These are phyloP conservation scores for Tiphia femorata DNA, from an alignment of 2,888 invertebrate genomes.

Conservation along the genomic window DNA sequence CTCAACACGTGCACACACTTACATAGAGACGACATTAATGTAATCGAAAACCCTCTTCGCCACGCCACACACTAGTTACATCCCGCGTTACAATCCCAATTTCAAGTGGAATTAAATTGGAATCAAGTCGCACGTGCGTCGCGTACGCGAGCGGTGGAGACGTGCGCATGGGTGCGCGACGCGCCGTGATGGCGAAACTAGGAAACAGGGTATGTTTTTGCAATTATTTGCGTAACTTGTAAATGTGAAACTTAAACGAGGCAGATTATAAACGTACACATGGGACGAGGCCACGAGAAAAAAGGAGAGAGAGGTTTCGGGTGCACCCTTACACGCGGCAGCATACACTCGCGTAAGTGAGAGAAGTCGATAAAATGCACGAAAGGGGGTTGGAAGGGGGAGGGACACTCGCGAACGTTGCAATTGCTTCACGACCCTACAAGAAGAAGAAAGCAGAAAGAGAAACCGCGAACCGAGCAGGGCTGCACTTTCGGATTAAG, in stretches of 20 bases:
- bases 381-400: no score
- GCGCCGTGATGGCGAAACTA: slow-evolving; percentile 76
- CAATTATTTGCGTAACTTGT: slow-evolving; percentile 83
- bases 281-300: slow-evolving; percentile 7
- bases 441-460: no score
- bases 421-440: no score
- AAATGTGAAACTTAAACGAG: slow-evolving; percentile 53
- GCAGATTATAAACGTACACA: slow-evolving; percentile 15
- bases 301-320: not conserved
- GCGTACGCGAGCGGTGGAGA: slow-evolving; percentile 45
- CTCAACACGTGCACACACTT: no score
- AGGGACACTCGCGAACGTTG: no score
- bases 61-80: slow-evolving; percentile 45
- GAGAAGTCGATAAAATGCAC: not conserved
- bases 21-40: no score
- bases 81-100: slow-evolving; percentile 54
- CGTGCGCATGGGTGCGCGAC: slow-evolving; percentile 16
- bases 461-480: no score
- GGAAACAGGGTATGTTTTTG: slow-evolving; percentile 96
- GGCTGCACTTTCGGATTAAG: no score
- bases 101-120: slow-evolving; percentile 56
- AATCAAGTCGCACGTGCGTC: slow-evolving; percentile 54
- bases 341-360: not conserved
- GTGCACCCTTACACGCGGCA: slow-evolving; percentile 2
- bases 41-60: no score